A percentile compares a stretch with the other conserved stretches of the same genome.
These are phyloP conservation scores for Leistus spinibarbis DNA, from an alignment of 2,888 invertebrate genomes.

Conservation along the genomic window DNA sequence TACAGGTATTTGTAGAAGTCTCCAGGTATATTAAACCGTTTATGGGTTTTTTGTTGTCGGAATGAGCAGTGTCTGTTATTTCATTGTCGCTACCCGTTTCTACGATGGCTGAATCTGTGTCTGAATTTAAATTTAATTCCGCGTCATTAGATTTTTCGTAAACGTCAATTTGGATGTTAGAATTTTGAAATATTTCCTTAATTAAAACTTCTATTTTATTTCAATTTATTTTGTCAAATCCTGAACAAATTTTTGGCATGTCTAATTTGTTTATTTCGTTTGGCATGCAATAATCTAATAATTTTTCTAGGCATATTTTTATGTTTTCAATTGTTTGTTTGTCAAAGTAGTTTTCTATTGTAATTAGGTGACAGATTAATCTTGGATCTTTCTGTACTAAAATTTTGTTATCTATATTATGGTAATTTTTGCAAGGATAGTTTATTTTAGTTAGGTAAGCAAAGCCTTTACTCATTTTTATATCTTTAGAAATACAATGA, in stretches of 20 bases:
- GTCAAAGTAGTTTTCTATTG: neutral
- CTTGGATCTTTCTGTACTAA: too few species aligned
- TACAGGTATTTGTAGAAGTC: too few species aligned
- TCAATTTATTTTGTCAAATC: neutral
- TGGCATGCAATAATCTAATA: neutral
- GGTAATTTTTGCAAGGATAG: neutral
- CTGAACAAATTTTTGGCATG: neutral
- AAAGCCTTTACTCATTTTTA: conserved; percentile 6
- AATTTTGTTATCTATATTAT: too few species aligned
- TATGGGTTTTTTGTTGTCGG: too few species aligned
- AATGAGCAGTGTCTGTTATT: neutral
- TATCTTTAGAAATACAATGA: conserved; percentile 18
- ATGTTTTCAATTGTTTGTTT: neutral
- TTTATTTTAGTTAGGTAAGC: neutral
- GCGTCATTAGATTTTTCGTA: too few species aligned
- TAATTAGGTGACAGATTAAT: too few species aligned
- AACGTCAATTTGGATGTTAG: too few species aligned
- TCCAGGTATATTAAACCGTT: too few species aligned
- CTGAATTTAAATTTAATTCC: neutral
- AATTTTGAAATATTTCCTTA: too few species aligned
- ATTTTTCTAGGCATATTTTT: neutral
- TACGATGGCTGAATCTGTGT: neutral
- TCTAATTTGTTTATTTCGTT: neutral
- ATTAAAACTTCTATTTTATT: conserved; percentile 1
- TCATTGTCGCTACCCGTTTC: neutral